Conservation (phyloP, 2,888 invertebrate genomes). For the Limenitis camilla region DNA sequence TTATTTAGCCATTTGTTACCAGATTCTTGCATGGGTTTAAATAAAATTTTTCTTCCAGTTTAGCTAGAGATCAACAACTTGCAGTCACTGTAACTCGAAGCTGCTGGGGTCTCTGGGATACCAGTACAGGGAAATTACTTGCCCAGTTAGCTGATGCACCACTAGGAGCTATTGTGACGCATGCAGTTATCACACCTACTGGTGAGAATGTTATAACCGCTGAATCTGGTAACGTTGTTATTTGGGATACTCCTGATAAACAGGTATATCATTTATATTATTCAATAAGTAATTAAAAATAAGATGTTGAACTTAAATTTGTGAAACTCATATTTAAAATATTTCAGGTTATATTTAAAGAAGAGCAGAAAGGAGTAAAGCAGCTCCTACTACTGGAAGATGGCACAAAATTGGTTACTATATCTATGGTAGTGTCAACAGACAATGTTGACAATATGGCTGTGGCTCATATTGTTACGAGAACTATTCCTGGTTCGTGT, state of each 20-base stretch:
- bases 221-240: constrained; percentile 91
- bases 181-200: constrained; percentile 89
- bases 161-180: constrained; percentile 94
- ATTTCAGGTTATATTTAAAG: constrained; percentile 80
- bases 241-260: constrained; percentile 82
- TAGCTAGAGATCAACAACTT: constrained; percentile 84
- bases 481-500: constrained; percentile 81
- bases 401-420: constrained; percentile 82
- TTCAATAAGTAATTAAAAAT: background rate
- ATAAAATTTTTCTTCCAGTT: constrained; percentile 52
- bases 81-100: constrained; percentile 95
- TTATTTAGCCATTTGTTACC: too few species aligned
- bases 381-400: constrained; percentile 84
- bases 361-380: constrained; percentile 86
- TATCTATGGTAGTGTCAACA: constrained; percentile 77
- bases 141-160: constrained; percentile 93
- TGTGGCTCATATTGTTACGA: constrained; percentile 78
- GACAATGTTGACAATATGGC: constrained; percentile 78
- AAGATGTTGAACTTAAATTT: too few species aligned
- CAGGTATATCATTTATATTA: constrained; percentile 36
- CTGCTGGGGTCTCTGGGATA: constrained; percentile 96
- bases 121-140: constrained; percentile 87
- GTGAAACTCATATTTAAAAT: too few species aligned
- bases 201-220: constrained; percentile 91
- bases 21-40: too few species aligned